phyloP scores from a whole-genome alignment of 2,113 vertebrate genomes.

The Chamaetylas fuelleborni region DNA sequence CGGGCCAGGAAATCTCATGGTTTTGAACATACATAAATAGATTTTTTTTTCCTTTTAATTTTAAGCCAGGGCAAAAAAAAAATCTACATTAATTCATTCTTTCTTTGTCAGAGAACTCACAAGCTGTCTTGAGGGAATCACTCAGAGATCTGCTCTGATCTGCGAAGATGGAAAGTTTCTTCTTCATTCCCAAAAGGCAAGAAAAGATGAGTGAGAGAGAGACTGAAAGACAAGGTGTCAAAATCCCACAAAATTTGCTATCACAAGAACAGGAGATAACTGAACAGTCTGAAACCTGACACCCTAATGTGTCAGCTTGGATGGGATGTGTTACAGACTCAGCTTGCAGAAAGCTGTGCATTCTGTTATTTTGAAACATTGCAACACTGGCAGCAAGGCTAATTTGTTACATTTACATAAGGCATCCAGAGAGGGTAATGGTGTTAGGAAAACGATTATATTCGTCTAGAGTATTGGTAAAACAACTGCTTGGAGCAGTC shows the following conservation, averaged over 20 bases:
- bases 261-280: not conserved
- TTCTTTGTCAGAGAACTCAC: not conserved
- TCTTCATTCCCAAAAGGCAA: not conserved
- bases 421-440: not conserved
- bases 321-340: not conserved
- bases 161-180: not conserved
- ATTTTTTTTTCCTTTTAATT: not conserved
- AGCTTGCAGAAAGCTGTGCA: not conserved
- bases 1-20: not conserved
- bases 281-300: not conserved
- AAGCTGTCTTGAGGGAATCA: not conserved
- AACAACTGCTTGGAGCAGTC: not conserved
- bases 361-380: not conserved
- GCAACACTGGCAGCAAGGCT: not conserved
- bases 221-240: slow-evolving; percentile 28
- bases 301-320: not conserved
- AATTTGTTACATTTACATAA: not conserved
- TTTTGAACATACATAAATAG: not conserved
- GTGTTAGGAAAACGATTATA: not conserved
- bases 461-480: not conserved
- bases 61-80: not conserved
- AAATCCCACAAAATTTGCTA: slow-evolving; percentile 7
- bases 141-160: not conserved
- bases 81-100: not conserved
- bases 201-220: not conserved